phyloP scores from a whole-genome alignment of 2,797 vertebrate genomes.

The Galaxias olidus region DNA sequence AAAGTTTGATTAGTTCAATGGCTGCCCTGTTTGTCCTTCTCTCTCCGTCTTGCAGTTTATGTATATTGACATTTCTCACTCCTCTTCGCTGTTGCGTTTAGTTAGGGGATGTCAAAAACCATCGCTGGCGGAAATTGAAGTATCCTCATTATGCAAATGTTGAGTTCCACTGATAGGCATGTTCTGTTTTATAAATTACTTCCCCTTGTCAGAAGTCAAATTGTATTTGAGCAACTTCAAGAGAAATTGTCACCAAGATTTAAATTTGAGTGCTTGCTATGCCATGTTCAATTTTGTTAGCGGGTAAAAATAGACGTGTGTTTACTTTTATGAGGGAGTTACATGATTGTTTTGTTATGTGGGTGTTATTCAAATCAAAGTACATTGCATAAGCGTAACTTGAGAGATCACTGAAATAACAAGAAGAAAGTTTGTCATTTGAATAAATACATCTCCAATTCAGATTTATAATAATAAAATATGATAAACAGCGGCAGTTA shows the following conservation, averaged over 20 bases:
- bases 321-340: constrained; percentile 75
- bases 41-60: constrained; percentile 75
- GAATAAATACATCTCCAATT: constrained; percentile 82
- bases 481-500: constrained; percentile 86
- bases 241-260: constrained; percentile 91
- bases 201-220: constrained; percentile 96
- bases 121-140: constrained; percentile 87
- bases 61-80: constrained; percentile 81
- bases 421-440: constrained; percentile 75
- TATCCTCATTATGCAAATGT: constrained; percentile 96
- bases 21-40: constrained; percentile 66
- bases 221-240: constrained; percentile 93
- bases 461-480: constrained; percentile 86
- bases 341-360: constrained; percentile 76
- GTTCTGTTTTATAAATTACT: constrained; percentile 94
- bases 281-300: constrained; percentile 88
- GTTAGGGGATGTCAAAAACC: constrained; percentile 86
- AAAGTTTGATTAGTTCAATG: constrained; percentile 74
- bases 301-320: constrained; percentile 81
- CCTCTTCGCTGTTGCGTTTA: constrained; percentile 75
- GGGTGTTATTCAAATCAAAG: constrained; percentile 81
- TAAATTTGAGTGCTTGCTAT: constrained; percentile 82
- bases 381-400: constrained; percentile 76
- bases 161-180: constrained; percentile 86
- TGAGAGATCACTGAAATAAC: constrained; percentile 68